Evolutionary conservation across 2,888 invertebrate species (phyloP).

Genomic region (Omphaloscelis lunosa): DNA sequence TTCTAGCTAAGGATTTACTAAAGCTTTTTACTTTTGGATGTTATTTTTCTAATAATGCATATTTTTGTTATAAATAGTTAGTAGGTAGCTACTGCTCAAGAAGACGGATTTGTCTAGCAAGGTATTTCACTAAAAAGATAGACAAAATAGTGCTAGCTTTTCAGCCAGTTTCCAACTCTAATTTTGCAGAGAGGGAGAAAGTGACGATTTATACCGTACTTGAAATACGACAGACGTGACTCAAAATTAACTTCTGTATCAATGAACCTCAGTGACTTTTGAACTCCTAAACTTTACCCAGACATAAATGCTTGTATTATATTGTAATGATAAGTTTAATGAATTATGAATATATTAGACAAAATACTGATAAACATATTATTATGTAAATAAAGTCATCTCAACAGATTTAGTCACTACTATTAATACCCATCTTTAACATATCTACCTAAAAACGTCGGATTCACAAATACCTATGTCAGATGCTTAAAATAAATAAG

Average conservation of each 20-base stretch:
- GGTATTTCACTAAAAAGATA: not conserved
- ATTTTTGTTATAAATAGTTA: too few species aligned
- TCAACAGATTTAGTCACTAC: constrained; percentile 32
- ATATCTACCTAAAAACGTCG: constrained; percentile 3
- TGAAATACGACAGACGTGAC: constrained; percentile 12
- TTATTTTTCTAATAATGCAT: not conserved
- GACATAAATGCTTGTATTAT: not conserved
- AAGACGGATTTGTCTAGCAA: not conserved
- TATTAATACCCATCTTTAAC: constrained; percentile 30
- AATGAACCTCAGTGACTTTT: constrained; percentile 44
- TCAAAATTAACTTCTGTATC: constrained; percentile 22
- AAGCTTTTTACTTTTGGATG: not conserved
- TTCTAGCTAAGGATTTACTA: not conserved
- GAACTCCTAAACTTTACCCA: constrained; percentile 32
- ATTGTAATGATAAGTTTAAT: constrained; percentile 15
- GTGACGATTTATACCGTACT: not conserved
- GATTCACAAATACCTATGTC: constrained; percentile 19
- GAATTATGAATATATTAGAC: constrained; percentile 32
- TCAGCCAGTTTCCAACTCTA: constrained; percentile 3
- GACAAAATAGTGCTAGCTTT: not conserved
- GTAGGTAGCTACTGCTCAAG: not conserved
- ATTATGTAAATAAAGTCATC: constrained; percentile 27
- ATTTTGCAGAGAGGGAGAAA: constrained; percentile 12
- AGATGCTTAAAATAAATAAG: constrained; percentile 34
- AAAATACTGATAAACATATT: constrained; percentile 16